These are phyloP conservation scores for Corbicula japonica DNA, from an alignment of 2,888 invertebrate genomes.

Conservation along the genomic window DNA sequence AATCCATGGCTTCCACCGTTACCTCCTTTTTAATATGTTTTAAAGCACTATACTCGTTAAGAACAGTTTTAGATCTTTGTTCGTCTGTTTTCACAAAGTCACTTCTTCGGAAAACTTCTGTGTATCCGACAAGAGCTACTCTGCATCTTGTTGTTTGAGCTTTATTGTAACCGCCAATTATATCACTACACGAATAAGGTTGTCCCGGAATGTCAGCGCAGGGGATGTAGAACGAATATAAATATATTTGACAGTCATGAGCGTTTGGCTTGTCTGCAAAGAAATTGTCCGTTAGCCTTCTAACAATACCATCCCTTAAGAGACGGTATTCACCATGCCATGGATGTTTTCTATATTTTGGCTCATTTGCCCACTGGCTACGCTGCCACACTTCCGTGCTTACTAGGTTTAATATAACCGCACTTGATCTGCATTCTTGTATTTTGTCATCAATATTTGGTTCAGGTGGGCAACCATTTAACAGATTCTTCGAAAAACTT, in stretches of 20 bases:
- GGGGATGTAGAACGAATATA: neutral
- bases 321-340: conserved; percentile 1
- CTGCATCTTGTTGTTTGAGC: neutral
- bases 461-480: neutral
- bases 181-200: neutral
- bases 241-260: neutral
- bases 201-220: neutral
- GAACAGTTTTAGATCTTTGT: neutral
- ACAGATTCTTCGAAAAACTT: neutral
- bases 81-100: neutral
- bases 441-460: neutral
- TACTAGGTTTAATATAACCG: neutral
- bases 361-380: neutral
- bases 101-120: neutral
- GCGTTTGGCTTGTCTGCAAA: neutral
- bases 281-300: neutral
- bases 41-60: neutral
- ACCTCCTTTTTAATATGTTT: neutral
- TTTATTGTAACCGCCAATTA: neutral
- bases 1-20: neutral
- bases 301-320: neutral
- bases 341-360: neutral
- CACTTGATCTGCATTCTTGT: neutral
- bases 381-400: neutral
- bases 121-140: neutral